These are phyloP conservation scores for Tetropium fuscum DNA, from an alignment of 2,888 invertebrate species.

Conservation along the genomic window DNA sequence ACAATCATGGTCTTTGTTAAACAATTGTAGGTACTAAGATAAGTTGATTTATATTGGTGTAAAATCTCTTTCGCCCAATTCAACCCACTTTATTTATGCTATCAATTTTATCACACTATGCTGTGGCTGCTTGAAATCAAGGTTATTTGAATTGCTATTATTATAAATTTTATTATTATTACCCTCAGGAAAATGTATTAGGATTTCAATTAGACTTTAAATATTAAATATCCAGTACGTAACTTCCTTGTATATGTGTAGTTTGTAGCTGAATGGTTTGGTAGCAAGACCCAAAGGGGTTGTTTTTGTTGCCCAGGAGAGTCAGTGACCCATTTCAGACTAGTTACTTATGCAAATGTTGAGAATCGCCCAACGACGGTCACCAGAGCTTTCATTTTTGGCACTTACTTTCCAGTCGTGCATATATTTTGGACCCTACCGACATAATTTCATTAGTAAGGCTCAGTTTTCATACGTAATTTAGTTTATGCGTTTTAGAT, in stretches of 20 bases:
- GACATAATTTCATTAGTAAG: constrained; percentile 32
- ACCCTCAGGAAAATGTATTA: no score
- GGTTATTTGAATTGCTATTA: no score
- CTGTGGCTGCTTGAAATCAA: no score
- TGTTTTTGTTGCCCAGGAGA: constrained; percentile 36
- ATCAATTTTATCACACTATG: no score
- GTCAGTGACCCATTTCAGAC: constrained; percentile 39
- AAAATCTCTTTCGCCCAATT: no score
- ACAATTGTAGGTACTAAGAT: no score
- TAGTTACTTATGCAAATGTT: constrained; percentile 46
- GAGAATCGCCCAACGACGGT: constrained; percentile 22
- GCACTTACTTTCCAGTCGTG: constrained; percentile 18
- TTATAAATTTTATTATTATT: no score
- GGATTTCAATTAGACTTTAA: constrained; percentile 12
- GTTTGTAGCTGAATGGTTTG: constrained; percentile 6
- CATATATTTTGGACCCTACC: constrained; percentile 27
- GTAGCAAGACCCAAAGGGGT: constrained; percentile 23
- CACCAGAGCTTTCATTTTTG: constrained; percentile 26
- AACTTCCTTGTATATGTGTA: constrained; percentile 15
- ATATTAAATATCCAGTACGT: constrained; percentile 13
- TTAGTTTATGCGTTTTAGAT: constrained; percentile 24
- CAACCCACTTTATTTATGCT: no score
- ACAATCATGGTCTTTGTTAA: no score
- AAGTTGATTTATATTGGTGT: no score
- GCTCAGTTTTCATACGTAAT: constrained; percentile 27